Percentiles rank a stretch among this genome's conserved stretches.
These are phyloP conservation scores for Ctenochaetus hawaiiensis DNA, from an alignment of 2,797 vertebrate species.

Conservation along the genomic window DNA sequence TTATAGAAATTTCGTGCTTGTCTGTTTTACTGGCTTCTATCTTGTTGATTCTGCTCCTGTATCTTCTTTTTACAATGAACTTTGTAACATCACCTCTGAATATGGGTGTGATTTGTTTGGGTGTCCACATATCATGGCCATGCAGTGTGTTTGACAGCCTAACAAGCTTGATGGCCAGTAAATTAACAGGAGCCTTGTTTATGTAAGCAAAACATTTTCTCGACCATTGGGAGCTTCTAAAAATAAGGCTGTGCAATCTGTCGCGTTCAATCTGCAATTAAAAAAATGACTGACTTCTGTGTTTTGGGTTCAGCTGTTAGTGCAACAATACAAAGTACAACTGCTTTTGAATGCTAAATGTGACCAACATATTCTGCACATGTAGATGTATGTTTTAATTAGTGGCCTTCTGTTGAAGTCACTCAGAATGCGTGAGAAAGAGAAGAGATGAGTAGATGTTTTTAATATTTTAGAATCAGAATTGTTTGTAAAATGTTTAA, in stretches of 20 bases:
- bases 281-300: not conserved
- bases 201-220: not conserved
- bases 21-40: not conserved
- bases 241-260: conserved; percentile 7
- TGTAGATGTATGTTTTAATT: not conserved
- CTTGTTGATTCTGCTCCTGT: not conserved
- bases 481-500: not conserved
- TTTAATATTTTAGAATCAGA: no score
- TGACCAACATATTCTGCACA: not conserved
- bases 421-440: not conserved
- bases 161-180: not conserved
- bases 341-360: not conserved
- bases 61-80: not conserved
- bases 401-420: not conserved
- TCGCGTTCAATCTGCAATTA: conserved; percentile 8
- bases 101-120: not conserved
- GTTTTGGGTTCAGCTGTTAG: not conserved
- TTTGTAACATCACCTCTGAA: not conserved
- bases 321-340: not conserved
- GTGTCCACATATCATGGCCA: not conserved
- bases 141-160: not conserved
- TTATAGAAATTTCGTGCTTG: no score
- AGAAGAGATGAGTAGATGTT: not conserved
- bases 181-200: conserved; percentile 18
- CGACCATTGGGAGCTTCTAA: conserved; percentile 10